Base-by-base conservation (phyloP, 37 sponge, comb jelly and placozoan species). In the Halichondria panicea region DNA sequence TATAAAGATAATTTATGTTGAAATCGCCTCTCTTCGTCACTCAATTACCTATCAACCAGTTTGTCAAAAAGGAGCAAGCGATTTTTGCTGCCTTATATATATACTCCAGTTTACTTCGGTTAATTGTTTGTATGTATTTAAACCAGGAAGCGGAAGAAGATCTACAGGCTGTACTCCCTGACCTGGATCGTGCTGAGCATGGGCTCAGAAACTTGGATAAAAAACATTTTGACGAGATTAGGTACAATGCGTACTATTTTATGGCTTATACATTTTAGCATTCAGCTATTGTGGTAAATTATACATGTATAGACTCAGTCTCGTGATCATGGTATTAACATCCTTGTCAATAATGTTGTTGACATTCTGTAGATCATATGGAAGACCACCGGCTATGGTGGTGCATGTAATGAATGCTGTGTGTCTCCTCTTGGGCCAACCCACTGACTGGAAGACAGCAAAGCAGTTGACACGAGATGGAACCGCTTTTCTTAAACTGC, bases 391-490 rank as follows among this genome's bases (percentile, higher is more conserved):
- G n/a, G 63, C 77, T 24, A 83, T 91, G 81, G 92, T 91, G 55
- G 65, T 53, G 76, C 68, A 77, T 76, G 92, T 91, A 37, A 91
- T 91, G 92, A 72, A 69, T 56, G 83, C 88, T 15, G 81, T 91
- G 50, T 91, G 92, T 78, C 62, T 83, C 30, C 75, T 91, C 15
- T 81, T 91, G 28, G 63, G 83, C 52, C 72, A 87, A 73, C 84
- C 84, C 15, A 68, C 92, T 0, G 74, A 88, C 67, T 91, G 92
- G 92, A 42, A 37, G 30, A 69, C 74, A 24, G 84, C 83, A 25
- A 91, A 87, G 44, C 88, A 72, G 24, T 55, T 91, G 11, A 84
- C 88, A 44, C 77, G 75, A 3, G 80, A 83, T 72, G 58, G 37
- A 44, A 58, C 50, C 6, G 40, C 57, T 4, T 78, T 89, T 48